Evolutionary conservation across 2,797 vertebrate genomes (phyloP).

Genomic region (Liparis tanakae): DNA sequence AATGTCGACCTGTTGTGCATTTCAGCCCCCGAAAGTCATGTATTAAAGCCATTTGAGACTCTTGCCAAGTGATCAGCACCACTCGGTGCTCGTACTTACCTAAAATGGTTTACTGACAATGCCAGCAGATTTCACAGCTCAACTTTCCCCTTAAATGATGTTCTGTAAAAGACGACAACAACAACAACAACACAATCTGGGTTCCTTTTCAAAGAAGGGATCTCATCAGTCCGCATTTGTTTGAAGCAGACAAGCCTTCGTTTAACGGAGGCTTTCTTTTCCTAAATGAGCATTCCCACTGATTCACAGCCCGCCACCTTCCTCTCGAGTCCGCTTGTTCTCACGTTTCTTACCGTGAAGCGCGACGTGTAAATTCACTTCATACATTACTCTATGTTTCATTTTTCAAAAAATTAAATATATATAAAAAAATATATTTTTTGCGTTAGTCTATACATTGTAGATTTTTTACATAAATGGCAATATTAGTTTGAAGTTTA

Average conservation of each 20-base stretch:
- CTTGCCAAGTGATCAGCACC: constrained; percentile 57
- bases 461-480: constrained; percentile 89
- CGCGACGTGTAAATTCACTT: constrained; percentile 81
- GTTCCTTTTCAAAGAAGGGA: constrained; percentile 56
- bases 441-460: constrained; percentile 92
- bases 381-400: constrained; percentile 84
- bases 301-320: constrained; percentile 74
- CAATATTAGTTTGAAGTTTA: constrained; percentile 88
- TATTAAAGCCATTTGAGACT: constrained; percentile 68
- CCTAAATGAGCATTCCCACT: constrained; percentile 81
- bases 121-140: constrained; percentile 68
- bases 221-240: constrained; percentile 61
- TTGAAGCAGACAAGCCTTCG: constrained; percentile 68
- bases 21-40: constrained; percentile 62
- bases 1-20: constrained; percentile 59
- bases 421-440: constrained; percentile 87
- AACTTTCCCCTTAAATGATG: constrained; percentile 56
- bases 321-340: constrained; percentile 67
- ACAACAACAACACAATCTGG: constrained; percentile 43
- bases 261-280: constrained; percentile 71
- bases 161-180: constrained; percentile 55
- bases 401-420: constrained; percentile 88
- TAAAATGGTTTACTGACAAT: constrained; percentile 69
- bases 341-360: constrained; percentile 69
- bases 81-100: constrained; percentile 59